phyloP scores from a whole-genome alignment of 2,113 vertebrate genomes.

The Chrysemys picta region DNA sequence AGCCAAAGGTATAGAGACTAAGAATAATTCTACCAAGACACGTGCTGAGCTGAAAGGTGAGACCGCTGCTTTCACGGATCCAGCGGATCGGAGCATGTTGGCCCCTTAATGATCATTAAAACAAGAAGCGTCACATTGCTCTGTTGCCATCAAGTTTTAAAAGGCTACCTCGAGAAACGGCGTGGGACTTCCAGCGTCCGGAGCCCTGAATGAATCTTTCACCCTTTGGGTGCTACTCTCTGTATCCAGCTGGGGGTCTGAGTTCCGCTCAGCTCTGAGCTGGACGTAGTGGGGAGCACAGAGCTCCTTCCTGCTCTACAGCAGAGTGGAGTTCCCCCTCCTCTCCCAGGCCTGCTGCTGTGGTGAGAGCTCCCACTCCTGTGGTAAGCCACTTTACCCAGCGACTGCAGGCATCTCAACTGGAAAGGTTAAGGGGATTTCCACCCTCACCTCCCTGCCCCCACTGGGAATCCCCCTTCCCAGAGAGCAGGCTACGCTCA shows the following conservation, averaged over 20 bases:
- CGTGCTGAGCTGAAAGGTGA: not conserved
- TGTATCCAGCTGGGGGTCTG: not conserved
- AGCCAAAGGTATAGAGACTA: conserved; percentile 18
- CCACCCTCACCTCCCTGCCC: not conserved
- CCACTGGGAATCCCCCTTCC: not conserved
- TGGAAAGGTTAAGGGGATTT: not conserved
- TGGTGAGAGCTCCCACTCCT: not conserved
- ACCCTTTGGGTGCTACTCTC: not conserved
- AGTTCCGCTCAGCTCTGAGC: not conserved
- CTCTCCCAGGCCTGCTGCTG: not conserved
- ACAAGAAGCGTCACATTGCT: not conserved
- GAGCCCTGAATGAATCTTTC: not conserved
- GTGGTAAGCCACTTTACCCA: not conserved
- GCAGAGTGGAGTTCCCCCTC: not conserved
- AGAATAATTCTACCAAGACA: conserved; percentile 9
- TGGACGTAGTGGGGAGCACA: not conserved
- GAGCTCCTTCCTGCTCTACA: not conserved
- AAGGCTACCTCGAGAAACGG: conserved; percentile 22
- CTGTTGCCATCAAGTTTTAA: not conserved
- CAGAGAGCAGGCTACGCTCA: too few species aligned
- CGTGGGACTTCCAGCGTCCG: not conserved
- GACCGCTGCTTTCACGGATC: not conserved
- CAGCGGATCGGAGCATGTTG: not conserved
- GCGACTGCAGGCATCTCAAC: not conserved
- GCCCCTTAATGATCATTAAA: not conserved